phyloP scores from a whole-genome alignment of 2,113 vertebrate genomes.

The Heterotis niloticus region DNA sequence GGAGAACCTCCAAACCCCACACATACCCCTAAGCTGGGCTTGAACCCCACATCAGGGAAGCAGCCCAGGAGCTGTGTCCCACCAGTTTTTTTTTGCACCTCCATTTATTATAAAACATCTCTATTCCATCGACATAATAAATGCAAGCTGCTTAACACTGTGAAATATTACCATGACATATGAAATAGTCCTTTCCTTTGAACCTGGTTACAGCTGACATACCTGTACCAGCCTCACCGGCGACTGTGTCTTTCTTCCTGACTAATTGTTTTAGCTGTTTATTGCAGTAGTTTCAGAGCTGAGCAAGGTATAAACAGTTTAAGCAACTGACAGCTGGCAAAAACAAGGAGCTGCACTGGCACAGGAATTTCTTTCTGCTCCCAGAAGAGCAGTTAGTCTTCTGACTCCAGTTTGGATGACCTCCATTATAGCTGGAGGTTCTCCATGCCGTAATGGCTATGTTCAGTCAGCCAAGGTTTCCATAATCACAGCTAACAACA shows the following conservation, averaged over 20 bases:
- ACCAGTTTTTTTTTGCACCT: too few relatives aligned
- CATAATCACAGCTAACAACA: slow-evolving; percentile 11
- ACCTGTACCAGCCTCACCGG: too few relatives aligned
- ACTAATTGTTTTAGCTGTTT: background rate
- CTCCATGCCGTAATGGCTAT: background rate
- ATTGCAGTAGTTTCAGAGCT: background rate
- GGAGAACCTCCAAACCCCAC: too few relatives aligned
- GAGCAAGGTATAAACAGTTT: background rate
- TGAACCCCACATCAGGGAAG: too few relatives aligned
- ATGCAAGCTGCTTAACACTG: too few relatives aligned
- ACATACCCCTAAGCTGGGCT: too few relatives aligned
- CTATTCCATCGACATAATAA: too few relatives aligned
- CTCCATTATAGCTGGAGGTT: background rate
- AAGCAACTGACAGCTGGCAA: background rate
- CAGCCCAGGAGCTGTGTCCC: too few relatives aligned
- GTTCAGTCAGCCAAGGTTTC: background rate
- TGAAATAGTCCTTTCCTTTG: too few relatives aligned
- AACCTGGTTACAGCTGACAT: too few relatives aligned
- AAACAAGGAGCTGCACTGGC: background rate
- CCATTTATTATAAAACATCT: too few relatives aligned
- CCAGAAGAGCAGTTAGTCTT: background rate
- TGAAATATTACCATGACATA: too few relatives aligned
- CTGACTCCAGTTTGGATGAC: background rate
- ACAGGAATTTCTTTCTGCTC: background rate
- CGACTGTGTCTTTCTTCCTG: background rate